Conservation (phyloP, 1,140 invertebrate species). For the Globodera ellingtonae region DNA sequence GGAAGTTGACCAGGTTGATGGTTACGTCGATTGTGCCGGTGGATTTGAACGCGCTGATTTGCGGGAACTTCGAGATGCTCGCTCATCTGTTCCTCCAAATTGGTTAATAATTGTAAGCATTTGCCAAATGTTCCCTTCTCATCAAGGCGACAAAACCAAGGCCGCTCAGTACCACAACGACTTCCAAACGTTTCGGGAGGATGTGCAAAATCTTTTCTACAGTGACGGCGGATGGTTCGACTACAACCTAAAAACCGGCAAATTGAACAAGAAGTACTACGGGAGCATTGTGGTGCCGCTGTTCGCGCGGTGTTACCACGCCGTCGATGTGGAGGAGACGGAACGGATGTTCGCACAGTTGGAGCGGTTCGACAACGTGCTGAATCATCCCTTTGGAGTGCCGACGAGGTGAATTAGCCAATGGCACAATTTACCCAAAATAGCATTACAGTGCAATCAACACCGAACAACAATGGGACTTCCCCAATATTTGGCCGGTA, state of each 20-base stretch:
- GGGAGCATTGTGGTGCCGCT: conserved; percentile 19
- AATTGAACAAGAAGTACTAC: conserved; percentile 20
- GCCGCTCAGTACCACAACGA: background rate
- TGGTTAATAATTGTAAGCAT: conserved; percentile 21
- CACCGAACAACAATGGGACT: conserved; percentile 19
- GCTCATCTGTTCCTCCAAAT: conserved; percentile 60
- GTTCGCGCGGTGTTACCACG: conserved; percentile 18
- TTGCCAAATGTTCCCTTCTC: background rate
- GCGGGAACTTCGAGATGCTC: conserved; percentile 65
- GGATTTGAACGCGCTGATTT: conserved; percentile 67
- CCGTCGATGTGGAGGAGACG: background rate
- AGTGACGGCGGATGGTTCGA: background rate
- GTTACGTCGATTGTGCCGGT: conserved; percentile 67
- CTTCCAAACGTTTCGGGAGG: conserved; percentile 4
- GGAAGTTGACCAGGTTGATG: background rate
- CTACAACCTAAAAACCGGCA: conserved; percentile 4
- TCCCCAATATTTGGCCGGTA: conserved; percentile 29
- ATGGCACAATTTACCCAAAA: background rate
- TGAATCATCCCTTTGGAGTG: conserved; percentile 16
- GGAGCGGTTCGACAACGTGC: conserved; percentile 9
- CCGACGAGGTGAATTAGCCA: conserved; percentile 19
- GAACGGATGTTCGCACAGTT: conserved; percentile 8
- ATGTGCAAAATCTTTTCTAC: conserved; percentile 11
- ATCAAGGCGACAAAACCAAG: conserved; percentile 8
- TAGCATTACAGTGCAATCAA: background rate